Base-by-base conservation (phyloP, 2,888 invertebrate genomes). In the Hydraecia micacea region DNA sequence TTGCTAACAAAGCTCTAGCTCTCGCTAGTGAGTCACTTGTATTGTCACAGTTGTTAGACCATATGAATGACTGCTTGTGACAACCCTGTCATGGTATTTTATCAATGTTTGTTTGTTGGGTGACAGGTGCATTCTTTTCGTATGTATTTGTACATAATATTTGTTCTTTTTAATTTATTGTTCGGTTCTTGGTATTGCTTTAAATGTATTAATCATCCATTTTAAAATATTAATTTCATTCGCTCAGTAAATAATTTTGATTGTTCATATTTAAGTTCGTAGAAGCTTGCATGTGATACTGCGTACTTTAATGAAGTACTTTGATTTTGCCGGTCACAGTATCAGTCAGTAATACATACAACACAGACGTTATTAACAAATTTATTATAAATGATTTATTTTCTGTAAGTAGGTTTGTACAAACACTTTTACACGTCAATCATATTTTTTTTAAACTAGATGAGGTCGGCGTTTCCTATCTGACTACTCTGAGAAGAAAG, bases 1-100 rank as follows among this genome's bases (percentile, higher is more conserved):
- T 32, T 32, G 68, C 49, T 15, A 21, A 52, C 49, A 32, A 32
- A 52, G 25, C 42, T n/a, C n/a, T 15, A 67, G 42, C 49, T 69
- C 8, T 49, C 11, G 28, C 21, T 32, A n/a, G 15, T 69, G 69
- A 25, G 42, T 49, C 60, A 66, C 25, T 58, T n/a, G 11, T 74
- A 9, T 83, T 52, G 49, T 62, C 63, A 65, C 82, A 83, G 79
- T 60, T 84, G 82, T 58, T 60, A 9, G 18, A 58, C 8, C n/a
- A 46, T 28, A 39, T 63, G 32, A 68, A 68, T 65, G 58, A 63
- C 36, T 58, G 42, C 36, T 7, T 28, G 4, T 21, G 15, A 9
- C 25, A 65, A 52, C 36, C 7, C 65, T 39, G 25, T 52, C 52
- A 46, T 39, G 5, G 36, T 60, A 25, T 79, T 42, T 46, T 74